Base-by-base conservation (phyloP, 2,113 vertebrate species). In the Pluvianellus socialis region DNA sequence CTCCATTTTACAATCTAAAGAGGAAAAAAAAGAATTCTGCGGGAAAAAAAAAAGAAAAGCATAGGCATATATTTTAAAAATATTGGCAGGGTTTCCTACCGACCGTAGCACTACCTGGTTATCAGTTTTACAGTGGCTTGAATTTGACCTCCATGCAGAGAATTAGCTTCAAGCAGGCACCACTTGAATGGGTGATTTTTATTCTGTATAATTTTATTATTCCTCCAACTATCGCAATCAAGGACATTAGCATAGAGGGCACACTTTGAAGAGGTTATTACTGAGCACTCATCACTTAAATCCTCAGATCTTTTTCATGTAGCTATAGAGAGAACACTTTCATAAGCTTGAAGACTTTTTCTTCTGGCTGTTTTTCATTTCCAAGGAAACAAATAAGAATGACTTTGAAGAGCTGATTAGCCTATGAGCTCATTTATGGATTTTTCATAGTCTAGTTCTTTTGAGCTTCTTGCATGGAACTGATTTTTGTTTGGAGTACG, bases 241-340 rank as follows among this genome's bases (percentile, higher is more conserved):
- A 91, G 84, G 89, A 82, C 77, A 92, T 94, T 70, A 91, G 58
- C 77, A 81, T n/a, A 85, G 53, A 86, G 74, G 87, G 81, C 42
- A 90, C n/a, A 88, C 84, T 96, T 94, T 97, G 94, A 96, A 96
- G 95, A 90, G 66, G 53, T 88, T 96, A 90, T 94, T 95, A 95
- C 80, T 88, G 67, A 94, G 77, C 66, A 77, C 45, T 91, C 84
- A 79, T 81, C 5, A 0, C 86, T 95, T 94, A 96, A 95, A 93
- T 91, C 50, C 66, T 96, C 47, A 79, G 66, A 86, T 95, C 84
- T 96, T 96, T 92, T 79, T 73, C 50, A 86, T 66, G 71, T 83
- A 92, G 42, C 88, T 94, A 50, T 35, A 90, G 84, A 94, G 38
- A 85, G 26, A 90, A 66, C n/a, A 92, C 21, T 92, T 95, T 90